A percentile compares a stretch with the other conserved stretches of the same genome.
These are phyloP conservation scores for Drosophila tripunctata DNA, from an alignment of 2,888 invertebrate genomes.

Conservation along the genomic window DNA sequence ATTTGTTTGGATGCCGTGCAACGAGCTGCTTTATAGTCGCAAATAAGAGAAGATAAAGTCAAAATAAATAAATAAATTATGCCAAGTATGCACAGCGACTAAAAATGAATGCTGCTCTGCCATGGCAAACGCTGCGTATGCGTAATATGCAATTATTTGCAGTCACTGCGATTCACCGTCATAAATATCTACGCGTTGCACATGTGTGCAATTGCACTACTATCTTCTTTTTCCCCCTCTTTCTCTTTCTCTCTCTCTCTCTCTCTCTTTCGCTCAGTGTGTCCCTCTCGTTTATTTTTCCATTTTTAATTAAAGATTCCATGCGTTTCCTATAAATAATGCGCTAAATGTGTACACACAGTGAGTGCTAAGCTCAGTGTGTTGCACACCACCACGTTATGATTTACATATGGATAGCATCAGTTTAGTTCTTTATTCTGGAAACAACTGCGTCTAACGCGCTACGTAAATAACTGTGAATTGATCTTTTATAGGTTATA, in stretches of 20 bases:
- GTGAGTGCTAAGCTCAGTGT: slow-evolving; percentile 14
- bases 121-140: slow-evolving; percentile 44
- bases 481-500: too few relatives aligned
- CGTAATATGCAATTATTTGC: slow-evolving; percentile 64
- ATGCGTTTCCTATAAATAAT: slow-evolving; percentile 44
- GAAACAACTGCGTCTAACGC: background rate
- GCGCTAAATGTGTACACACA: slow-evolving; percentile 26
- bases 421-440: background rate
- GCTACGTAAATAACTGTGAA: background rate
- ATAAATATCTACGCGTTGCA: slow-evolving; percentile 11
- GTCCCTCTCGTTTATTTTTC: slow-evolving; percentile 31
- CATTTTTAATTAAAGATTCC: slow-evolving; percentile 66
- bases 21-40: slow-evolving; percentile 23
- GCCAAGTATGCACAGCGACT: slow-evolving; percentile 28
- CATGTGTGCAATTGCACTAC: slow-evolving; percentile 3
- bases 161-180: slow-evolving; percentile 17
- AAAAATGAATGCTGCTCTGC: slow-evolving; percentile 22
- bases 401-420: slow-evolving; percentile 17
- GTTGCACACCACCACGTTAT: slow-evolving; percentile 17
- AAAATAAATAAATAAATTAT: slow-evolving; percentile 51
- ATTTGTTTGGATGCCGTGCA: slow-evolving; percentile 40
- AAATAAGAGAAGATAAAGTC: slow-evolving; percentile 32
- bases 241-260: background rate
- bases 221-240: background rate
- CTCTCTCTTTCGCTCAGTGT: background rate